Evolutionary conservation across 2,888 invertebrate species (phyloP).

Genomic region (Bembecia ichneumoniformis): DNA sequence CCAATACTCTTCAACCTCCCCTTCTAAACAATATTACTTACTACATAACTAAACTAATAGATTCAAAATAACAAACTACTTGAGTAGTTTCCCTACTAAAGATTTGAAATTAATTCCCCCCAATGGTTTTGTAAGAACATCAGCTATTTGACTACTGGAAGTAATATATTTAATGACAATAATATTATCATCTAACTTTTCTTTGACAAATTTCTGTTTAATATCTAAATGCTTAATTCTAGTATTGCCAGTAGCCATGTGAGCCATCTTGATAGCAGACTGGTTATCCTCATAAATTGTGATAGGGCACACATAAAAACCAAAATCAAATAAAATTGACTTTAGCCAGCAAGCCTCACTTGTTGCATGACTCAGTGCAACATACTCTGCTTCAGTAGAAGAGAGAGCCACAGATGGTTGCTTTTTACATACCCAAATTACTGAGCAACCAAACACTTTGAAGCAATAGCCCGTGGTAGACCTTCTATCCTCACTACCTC

Average conservation of each 20-base stretch:
- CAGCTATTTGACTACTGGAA: constrained; percentile 10
- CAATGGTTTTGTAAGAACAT: constrained; percentile 10
- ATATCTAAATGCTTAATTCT: constrained; percentile 10
- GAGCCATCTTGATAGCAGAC: constrained; percentile 10
- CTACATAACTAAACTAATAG: too few species aligned
- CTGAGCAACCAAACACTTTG: constrained; percentile 10
- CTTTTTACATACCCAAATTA: constrained; percentile 16
- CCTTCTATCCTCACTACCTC: constrained; percentile 15
- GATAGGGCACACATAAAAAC: constrained; percentile 4
- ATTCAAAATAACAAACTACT: too few species aligned
- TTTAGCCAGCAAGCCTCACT: constrained; percentile 12
- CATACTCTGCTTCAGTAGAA: constrained; percentile 18
- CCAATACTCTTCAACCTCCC: too few species aligned
- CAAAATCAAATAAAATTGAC: constrained; percentile 8
- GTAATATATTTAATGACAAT: constrained; percentile 10
- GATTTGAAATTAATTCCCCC: constrained; percentile 3
- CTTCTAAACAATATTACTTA: too few species aligned
- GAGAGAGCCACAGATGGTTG: constrained; percentile 17
- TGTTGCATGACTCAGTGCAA: constrained; percentile 14
- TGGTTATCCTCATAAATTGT: constrained; percentile 3
- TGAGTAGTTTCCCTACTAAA: constrained; percentile 1
- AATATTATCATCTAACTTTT: constrained; percentile 8
- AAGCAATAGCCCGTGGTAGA: constrained; percentile 16
- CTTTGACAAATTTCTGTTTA: constrained; percentile 9
- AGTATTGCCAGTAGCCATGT: constrained; percentile 6